A percentile compares a stretch with the other conserved stretches of the same genome.
Conservation (phyloP, 2,797 vertebrate genomes). For the Rhinogobio ventralis region DNA sequence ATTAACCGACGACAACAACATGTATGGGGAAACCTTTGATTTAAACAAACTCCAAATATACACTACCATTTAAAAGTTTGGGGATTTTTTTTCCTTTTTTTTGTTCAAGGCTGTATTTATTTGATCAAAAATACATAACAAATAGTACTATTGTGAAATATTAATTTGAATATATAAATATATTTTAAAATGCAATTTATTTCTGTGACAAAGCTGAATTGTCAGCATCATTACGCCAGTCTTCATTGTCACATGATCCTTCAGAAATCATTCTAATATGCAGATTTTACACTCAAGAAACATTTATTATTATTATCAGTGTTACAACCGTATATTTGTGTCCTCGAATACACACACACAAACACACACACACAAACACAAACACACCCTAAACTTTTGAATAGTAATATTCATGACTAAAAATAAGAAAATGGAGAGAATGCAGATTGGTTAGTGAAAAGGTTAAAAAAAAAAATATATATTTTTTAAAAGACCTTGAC, state of each 20-base stretch:
- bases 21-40: too few species aligned
- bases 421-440: not conserved
- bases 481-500: conserved; percentile 65
- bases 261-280: not conserved
- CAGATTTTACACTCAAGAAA: not conserved
- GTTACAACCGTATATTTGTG: too few species aligned
- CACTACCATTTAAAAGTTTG: not conserved
- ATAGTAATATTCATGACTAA: not conserved
- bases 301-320: not conserved
- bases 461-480: not conserved
- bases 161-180: too few species aligned
- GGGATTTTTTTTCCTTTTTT: too few species aligned
- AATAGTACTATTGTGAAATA: too few species aligned
- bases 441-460: not conserved
- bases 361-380: too few species aligned
- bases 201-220: not conserved
- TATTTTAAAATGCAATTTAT: too few species aligned
- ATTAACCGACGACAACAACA: not conserved
- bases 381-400: too few species aligned
- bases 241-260: not conserved
- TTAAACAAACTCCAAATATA: not conserved
- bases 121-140: too few species aligned
- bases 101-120: not conserved
- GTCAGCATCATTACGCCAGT: not conserved
- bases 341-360: too few species aligned